phyloP scores from a whole-genome alignment of 2,113 vertebrate genomes.

The Balaenoptera acutorostrata region DNA sequence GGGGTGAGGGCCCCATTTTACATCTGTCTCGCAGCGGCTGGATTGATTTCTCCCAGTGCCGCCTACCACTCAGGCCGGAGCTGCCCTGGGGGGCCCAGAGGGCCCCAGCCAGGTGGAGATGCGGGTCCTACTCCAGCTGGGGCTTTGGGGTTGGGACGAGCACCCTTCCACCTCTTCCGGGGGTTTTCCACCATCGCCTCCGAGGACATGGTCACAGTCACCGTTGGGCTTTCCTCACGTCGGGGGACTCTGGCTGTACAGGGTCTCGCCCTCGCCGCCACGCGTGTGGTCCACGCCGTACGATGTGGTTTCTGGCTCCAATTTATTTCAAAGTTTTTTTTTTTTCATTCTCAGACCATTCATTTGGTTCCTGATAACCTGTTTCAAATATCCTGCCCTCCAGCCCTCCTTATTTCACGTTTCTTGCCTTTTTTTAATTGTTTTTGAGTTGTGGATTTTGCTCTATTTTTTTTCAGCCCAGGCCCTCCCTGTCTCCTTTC shows the following conservation, averaged over 20 bases:
- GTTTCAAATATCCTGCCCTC: not conserved
- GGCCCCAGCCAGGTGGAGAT: not conserved
- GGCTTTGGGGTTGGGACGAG: not conserved
- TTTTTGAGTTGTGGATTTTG: slow-evolving; percentile 31
- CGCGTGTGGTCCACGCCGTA: not conserved
- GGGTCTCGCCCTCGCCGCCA: not conserved
- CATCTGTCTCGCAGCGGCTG: slow-evolving; percentile 70
- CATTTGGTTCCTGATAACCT: not conserved
- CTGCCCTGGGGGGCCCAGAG: not conserved
- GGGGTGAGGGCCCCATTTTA: slow-evolving; percentile 41
- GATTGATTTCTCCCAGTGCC: slow-evolving; percentile 22
- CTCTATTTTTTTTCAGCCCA: not conserved
- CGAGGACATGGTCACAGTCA: fast-evolving
- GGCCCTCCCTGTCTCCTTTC: not conserved
- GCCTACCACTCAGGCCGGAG: not conserved
- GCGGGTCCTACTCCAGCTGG: not conserved
- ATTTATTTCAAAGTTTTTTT: not conserved
- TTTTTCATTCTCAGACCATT: not conserved
- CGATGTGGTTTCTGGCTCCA: not conserved
- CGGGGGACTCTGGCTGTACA: fast-evolving
- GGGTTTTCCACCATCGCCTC: not conserved
- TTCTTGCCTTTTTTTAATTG: slow-evolving; percentile 51
- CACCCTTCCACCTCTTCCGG: not conserved
- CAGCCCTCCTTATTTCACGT: slow-evolving; percentile 17
- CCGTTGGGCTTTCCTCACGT: not conserved